Evolutionary conservation across 2,888 invertebrate species (phyloP).

Genomic region (Nymphalis c-album): DNA sequence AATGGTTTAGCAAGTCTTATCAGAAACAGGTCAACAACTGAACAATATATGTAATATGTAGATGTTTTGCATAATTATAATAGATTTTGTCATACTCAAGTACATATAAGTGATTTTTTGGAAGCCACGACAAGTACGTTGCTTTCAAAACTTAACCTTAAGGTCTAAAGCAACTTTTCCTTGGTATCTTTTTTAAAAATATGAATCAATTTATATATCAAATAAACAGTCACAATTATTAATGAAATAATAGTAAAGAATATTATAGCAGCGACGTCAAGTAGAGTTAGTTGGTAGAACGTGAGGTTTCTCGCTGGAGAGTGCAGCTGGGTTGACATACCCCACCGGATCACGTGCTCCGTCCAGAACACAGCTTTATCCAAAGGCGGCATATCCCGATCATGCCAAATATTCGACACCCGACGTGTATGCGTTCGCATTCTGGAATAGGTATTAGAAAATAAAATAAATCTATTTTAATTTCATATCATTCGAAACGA

Average conservation of each 20-base stretch:
- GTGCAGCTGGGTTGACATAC: constrained; percentile 57
- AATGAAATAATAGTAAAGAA: constrained; percentile 47
- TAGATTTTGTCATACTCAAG: too few relatives aligned
- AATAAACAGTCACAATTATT: constrained; percentile 48
- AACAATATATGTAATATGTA: too few relatives aligned
- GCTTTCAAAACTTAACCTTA: not conserved
- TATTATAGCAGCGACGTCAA: constrained; percentile 64
- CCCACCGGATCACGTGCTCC: constrained; percentile 78
- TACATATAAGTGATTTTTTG: too few relatives aligned
- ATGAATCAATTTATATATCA: constrained; percentile 47
- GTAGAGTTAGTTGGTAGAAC: constrained; percentile 55
- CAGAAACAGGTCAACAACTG: not conserved
- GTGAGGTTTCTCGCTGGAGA: constrained; percentile 59
- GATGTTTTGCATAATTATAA: too few relatives aligned
- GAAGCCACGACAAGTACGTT: not conserved
- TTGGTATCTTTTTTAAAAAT: constrained; percentile 7
- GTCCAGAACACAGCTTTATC: constrained; percentile 82
- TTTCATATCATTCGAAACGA: too few relatives aligned
- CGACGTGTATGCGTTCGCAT: constrained; percentile 67
- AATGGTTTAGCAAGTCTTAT: too few relatives aligned
- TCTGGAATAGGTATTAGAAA: constrained; percentile 52
- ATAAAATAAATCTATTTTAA: too few relatives aligned
- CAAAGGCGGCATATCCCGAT: constrained; percentile 75
- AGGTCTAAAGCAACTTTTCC: constrained; percentile 10
- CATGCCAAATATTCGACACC: constrained; percentile 76